These are phyloP conservation scores for Epinephelus coioides DNA, from an alignment of 2,797 vertebrate genomes.

Conservation along the genomic window DNA sequence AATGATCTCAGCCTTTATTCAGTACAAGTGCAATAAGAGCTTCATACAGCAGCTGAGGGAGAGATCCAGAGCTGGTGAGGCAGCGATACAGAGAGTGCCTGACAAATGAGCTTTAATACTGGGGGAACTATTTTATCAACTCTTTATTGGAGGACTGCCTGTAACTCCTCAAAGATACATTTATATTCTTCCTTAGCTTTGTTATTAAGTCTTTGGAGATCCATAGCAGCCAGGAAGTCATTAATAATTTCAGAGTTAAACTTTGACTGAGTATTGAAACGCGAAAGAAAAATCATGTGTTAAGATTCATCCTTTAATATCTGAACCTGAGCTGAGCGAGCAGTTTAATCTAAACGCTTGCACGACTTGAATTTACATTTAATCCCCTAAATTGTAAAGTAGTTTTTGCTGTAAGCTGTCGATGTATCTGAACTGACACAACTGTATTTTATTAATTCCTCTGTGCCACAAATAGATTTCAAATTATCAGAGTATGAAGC, in stretches of 20 bases:
- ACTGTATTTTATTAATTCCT: constrained; percentile 34
- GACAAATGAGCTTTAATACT: constrained; percentile 39
- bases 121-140: constrained; percentile 20
- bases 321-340: background rate
- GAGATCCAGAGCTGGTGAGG: constrained; percentile 2
- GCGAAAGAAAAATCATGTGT: background rate
- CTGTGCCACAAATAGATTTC: constrained; percentile 53
- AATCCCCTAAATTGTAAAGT: constrained; percentile 10
- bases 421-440: constrained; percentile 25
- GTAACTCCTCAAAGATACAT: background rate
- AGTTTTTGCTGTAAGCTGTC: constrained; percentile 6
- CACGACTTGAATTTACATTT: constrained; percentile 1
- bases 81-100: constrained; percentile 11
- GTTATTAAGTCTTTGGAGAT: background rate
- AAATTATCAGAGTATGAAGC: constrained; percentile 56
- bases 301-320: background rate
- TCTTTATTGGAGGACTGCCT: background rate
- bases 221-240: background rate
- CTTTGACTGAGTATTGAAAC: background rate
- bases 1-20: constrained; percentile 15
- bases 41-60: constrained; percentile 38
- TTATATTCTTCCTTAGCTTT: background rate
- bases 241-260: background rate
- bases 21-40: background rate
- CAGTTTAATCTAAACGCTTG: constrained; percentile 1